Evolutionary conservation across 2,888 invertebrate species (phyloP).

Genomic region (Epistrophe eligans): DNA sequence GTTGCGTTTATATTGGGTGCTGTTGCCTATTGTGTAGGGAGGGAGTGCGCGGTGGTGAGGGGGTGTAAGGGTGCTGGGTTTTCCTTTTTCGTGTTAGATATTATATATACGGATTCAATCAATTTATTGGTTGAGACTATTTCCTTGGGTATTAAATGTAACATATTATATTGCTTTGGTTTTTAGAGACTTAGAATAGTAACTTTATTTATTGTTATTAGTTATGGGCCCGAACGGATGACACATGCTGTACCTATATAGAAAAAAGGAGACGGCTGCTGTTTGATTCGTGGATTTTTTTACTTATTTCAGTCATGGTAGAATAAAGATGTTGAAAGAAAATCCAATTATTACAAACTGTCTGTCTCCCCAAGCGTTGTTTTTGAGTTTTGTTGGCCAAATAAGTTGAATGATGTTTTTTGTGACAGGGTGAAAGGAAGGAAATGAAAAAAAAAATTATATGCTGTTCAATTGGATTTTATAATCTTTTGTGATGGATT

Average conservation of each 20-base stretch:
- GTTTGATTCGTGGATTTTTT: no score
- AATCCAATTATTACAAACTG: background rate
- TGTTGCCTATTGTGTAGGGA: background rate
- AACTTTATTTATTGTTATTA: conserved; percentile 28
- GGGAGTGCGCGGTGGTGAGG: no score
- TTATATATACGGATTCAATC: conserved; percentile 48
- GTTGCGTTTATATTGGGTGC: background rate
- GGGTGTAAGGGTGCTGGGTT: background rate
- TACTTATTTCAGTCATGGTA: background rate
- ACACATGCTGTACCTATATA: background rate
- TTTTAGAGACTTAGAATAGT: background rate
- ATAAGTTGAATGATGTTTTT: no score
- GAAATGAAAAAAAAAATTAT: no score
- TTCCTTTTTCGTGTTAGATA: conserved; percentile 2
- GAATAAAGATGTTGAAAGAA: background rate
- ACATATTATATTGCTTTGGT: background rate
- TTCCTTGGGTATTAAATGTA: conserved; percentile 15
- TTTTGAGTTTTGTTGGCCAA: no score
- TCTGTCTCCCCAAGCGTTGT: no score
- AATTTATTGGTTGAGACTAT: conserved; percentile 44
- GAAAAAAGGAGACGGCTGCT: no score
- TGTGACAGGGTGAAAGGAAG: no score
- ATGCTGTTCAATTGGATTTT: no score
- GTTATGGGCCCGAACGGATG: background rate
- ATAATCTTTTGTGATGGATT: no score